Base-by-base conservation (phyloP, 2,113 vertebrate genomes). In the Ariopsis seemanni region DNA sequence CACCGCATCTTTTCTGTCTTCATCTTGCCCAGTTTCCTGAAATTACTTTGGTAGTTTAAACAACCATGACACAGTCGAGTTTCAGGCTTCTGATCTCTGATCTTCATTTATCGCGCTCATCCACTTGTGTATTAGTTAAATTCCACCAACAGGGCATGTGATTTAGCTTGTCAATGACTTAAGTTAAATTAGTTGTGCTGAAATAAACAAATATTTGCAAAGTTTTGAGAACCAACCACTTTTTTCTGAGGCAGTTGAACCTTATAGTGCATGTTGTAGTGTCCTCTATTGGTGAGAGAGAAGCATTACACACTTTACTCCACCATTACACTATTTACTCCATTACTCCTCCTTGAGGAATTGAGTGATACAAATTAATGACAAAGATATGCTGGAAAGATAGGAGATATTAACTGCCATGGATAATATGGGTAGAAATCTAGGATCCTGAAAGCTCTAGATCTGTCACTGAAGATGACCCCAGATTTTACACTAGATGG, bases 201-300 rank as follows among this genome's bases (percentile, higher is more conserved):
- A 85, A 78, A 53, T 14, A 53, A 25, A 48, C 18, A 50, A 52
- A 20, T 22, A 52, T n/a, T 52, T 77, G 4, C 42, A 42, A 74
- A 48, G 17, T 4, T 77, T 50, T 78, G 11, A 53, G 22, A 27
- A n/a, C 34, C 50, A 78, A 78, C 12, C 50, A 53, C 50, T 7
- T n/a, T 77, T 17, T 78, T 78, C 42, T 52, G 74, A 77, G 48
- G 1, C 27, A 22, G 18, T 22, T 63, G 30, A 74, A 30, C 22
- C 20, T 85, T 52, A 17, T 55, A 50, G 5, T 50, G 6, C 1
- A 86, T 80, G 27, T 57, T 86, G 27, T 62, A 87, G 69, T 87
- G 81, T 34, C 86, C 58, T 71, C 86, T 77, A 48, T 11, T 83
- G 86, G 69, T 42, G 11, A 63, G 0, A 83, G 1, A 2, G 58